phyloP scores from a whole-genome alignment of 2,888 invertebrate genomes.

The Uropetala carovei region DNA sequence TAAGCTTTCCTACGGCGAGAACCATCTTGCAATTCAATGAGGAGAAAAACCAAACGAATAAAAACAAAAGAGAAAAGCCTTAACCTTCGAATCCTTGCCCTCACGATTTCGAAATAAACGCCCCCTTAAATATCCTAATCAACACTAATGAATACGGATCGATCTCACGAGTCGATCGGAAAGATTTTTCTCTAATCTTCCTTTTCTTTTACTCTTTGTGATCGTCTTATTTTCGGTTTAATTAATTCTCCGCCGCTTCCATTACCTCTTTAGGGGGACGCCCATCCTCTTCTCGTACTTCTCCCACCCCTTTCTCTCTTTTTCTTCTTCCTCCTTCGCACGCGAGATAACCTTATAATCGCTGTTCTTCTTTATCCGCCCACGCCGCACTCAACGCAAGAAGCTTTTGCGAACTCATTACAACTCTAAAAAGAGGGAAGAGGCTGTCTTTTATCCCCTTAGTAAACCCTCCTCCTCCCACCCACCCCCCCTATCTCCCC shows the following conservation, averaged over 20 bases:
- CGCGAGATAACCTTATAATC: slow-evolving; percentile 40
- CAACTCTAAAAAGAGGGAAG: neutral
- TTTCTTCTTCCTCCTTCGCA: neutral
- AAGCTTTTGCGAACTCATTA: slow-evolving; percentile 56
- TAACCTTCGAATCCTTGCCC: neutral
- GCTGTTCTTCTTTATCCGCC: slow-evolving; percentile 50
- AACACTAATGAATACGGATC: slow-evolving; percentile 51
- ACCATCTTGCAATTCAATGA: neutral
- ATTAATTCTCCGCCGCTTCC: slow-evolving; percentile 7
- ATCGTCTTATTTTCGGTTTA: neutral
- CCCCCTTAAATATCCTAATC: slow-evolving; percentile 48
- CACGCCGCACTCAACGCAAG: neutral
- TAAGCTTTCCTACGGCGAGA: too few species aligned
- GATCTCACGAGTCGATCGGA: slow-evolving; percentile 41
- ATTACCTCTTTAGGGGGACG: slow-evolving; percentile 25
- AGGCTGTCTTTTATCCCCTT: slow-evolving; percentile 9
- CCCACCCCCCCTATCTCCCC: too few species aligned
- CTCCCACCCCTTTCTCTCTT: neutral
- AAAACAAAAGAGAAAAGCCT: neutral
- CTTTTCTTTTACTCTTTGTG: neutral
- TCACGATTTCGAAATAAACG: slow-evolving; percentile 59
- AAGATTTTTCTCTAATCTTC: slow-evolving; percentile 44
- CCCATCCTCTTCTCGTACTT: neutral
- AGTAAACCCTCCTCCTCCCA: too few species aligned
- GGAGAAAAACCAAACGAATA: neutral